These are phyloP conservation scores for Hyposmocoma kahamanoa DNA, from an alignment of 1,140 invertebrate species.

Conservation along the genomic window DNA sequence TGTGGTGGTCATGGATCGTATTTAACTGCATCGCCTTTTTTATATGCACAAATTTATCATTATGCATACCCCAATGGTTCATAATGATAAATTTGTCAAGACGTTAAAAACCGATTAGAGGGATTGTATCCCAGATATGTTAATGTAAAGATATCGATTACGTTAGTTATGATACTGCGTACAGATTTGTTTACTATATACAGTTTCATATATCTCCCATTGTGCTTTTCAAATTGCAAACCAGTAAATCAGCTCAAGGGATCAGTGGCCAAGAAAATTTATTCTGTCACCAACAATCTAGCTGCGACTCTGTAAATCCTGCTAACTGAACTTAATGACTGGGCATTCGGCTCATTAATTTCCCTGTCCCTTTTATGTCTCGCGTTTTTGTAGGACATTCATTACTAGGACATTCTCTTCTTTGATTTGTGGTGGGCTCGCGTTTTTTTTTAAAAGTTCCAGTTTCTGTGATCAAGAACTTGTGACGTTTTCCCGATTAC, in stretches of 20 bases:
- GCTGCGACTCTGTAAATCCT: slow-evolving; percentile 20
- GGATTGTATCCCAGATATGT: neutral
- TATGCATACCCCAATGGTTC: too few relatives aligned
- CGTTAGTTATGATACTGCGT: neutral
- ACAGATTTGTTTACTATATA: neutral
- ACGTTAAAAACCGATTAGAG: too few relatives aligned
- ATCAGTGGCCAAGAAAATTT: slow-evolving; percentile 24
- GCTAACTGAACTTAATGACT: slow-evolving; percentile 33
- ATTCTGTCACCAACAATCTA: slow-evolving; percentile 26
- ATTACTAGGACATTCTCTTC: slow-evolving; percentile 11
- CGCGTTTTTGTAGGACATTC: slow-evolving; percentile 24
- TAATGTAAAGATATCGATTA: neutral
- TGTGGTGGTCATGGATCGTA: too few relatives aligned
- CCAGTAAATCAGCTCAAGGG: neutral
- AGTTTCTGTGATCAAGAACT: too few relatives aligned
- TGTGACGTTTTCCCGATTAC: too few relatives aligned
- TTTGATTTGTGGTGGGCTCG: neutral
- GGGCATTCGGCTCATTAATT: slow-evolving; percentile 29
- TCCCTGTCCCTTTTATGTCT: slow-evolving; percentile 4
- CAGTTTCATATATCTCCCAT: neutral
- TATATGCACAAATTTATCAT: too few relatives aligned
- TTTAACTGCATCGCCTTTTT: too few relatives aligned
- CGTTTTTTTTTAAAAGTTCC: neutral
- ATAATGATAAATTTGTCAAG: too few relatives aligned
- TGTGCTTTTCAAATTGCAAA: neutral